Percentiles rank a stretch among this genome's conserved stretches.
phyloP scores from a whole-genome alignment of 2,113 vertebrate genomes.

The Campylomormyrus tamandua region DNA sequence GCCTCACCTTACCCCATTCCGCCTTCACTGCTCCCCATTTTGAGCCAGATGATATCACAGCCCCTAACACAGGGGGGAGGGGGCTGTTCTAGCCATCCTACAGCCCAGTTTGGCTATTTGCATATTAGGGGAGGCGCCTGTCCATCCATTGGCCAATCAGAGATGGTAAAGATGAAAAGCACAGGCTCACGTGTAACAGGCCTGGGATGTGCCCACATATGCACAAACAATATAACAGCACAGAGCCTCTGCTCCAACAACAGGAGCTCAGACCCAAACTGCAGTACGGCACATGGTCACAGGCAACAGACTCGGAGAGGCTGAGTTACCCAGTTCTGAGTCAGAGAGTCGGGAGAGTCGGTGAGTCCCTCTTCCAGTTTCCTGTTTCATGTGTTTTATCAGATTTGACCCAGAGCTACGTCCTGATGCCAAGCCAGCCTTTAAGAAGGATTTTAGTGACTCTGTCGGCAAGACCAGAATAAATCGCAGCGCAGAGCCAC shows the following conservation, averaged over 20 bases:
- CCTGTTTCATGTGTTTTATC: not conserved
- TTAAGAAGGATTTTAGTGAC: not conserved
- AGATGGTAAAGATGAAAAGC: slow-evolving; percentile 29
- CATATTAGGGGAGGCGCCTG: slow-evolving; percentile 32
- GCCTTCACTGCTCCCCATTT: not conserved
- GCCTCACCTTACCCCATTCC: not conserved
- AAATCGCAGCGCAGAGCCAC: not conserved
- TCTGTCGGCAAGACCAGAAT: not conserved
- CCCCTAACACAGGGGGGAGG: not conserved
- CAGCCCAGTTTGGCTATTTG: slow-evolving; percentile 40
- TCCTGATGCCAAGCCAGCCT: not conserved
- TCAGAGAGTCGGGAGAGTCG: not conserved
- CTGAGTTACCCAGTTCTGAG: not conserved
- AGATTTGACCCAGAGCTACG: not conserved
- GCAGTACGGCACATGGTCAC: not conserved
- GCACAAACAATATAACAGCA: not conserved
- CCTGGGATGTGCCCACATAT: not conserved
- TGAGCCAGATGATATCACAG: not conserved
- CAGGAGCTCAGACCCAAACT: not conserved
- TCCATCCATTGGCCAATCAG: not conserved
- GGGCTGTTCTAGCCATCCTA: not conserved
- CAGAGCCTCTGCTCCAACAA: not conserved
- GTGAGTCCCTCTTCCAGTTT: not conserved
- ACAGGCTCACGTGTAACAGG: slow-evolving; percentile 21
- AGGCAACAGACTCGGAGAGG: not conserved